phyloP scores from a whole-genome alignment of 2,797 vertebrate species.

The Pelobates cultripes region DNA sequence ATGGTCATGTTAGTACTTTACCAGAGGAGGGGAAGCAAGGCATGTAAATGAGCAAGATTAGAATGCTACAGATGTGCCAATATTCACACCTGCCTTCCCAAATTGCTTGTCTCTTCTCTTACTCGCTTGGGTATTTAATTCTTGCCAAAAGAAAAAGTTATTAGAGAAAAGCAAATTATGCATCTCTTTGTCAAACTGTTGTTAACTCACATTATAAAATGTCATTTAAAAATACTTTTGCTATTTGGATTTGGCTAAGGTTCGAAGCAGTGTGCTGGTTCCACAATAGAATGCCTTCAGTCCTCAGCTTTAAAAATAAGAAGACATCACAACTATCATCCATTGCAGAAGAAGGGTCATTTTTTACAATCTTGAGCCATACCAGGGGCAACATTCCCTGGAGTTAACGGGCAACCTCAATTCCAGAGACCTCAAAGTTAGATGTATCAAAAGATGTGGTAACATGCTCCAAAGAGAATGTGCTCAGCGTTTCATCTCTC shows the following conservation, averaged over 20 bases:
- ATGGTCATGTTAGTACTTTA: constrained; percentile 55
- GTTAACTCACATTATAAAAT: constrained; percentile 50
- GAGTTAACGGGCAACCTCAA: too few relatives aligned
- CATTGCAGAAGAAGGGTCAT: neutral
- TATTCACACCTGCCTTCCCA: constrained; percentile 56
- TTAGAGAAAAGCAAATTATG: constrained; percentile 53
- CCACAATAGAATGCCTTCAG: constrained; percentile 1
- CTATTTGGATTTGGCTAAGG: constrained; percentile 26
- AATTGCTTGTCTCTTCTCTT: constrained; percentile 53
- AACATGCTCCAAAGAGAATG: too few relatives aligned
- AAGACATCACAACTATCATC: neutral
- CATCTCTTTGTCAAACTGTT: constrained; percentile 50
- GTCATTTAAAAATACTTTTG: constrained; percentile 47
- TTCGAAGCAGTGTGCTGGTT: neutral
- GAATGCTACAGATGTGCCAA: constrained; percentile 56
- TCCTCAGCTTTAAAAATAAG: neutral
- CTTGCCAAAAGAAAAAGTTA: constrained; percentile 57
- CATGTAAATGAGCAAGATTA: constrained; percentile 56
- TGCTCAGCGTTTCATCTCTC: too few relatives aligned
- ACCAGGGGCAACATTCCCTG: too few relatives aligned
- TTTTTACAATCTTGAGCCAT: neutral
- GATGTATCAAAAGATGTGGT: too few relatives aligned
- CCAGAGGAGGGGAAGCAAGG: constrained; percentile 51
- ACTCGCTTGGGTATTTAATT: constrained; percentile 47
- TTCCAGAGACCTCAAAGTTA: too few relatives aligned